Evolutionary conservation across 2,797 vertebrate genomes (phyloP).

Genomic region (Labeo calbasu): DNA sequence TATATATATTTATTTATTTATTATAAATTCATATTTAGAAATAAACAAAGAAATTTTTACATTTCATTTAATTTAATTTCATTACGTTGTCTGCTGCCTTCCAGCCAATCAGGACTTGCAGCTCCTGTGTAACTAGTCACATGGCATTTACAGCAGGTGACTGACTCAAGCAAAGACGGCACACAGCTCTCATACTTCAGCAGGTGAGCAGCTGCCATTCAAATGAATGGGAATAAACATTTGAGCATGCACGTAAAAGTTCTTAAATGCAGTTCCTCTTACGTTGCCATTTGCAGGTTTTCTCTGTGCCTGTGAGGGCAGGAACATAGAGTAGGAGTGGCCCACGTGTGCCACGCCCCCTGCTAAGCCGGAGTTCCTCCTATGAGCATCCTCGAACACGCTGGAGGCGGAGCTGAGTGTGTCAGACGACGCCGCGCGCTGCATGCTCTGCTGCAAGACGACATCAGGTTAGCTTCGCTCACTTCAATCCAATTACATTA

Average conservation of each 20-base stretch:
- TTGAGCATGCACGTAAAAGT: neutral
- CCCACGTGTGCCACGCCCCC: conserved; percentile 64
- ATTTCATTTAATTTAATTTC: too few species aligned
- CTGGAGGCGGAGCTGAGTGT: conserved; percentile 65
- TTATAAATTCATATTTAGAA: neutral
- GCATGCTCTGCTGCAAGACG: conserved; percentile 70
- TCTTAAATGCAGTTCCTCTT: conserved; percentile 23
- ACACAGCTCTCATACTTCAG: neutral
- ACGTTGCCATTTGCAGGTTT: conserved; percentile 76
- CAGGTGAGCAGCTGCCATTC: neutral
- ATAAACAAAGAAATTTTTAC: neutral
- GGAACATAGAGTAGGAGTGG: conserved; percentile 78
- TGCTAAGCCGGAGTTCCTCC: conserved; percentile 46
- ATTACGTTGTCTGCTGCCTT: too few species aligned
- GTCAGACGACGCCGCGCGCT: conserved; percentile 74
- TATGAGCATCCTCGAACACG: conserved; percentile 48
- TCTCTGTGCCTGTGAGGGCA: conserved; percentile 71
- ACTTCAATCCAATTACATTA: neutral
- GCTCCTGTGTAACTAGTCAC: too few species aligned
- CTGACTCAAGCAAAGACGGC: too few species aligned
- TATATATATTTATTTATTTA: too few species aligned
- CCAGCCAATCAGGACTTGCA: too few species aligned
- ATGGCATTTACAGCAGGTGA: too few species aligned
- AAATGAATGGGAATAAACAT: neutral
- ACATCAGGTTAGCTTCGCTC: conserved; percentile 22